Evolutionary conservation across 2,888 invertebrate genomes (phyloP).

Genomic region (Hypomecis atomaria): DNA sequence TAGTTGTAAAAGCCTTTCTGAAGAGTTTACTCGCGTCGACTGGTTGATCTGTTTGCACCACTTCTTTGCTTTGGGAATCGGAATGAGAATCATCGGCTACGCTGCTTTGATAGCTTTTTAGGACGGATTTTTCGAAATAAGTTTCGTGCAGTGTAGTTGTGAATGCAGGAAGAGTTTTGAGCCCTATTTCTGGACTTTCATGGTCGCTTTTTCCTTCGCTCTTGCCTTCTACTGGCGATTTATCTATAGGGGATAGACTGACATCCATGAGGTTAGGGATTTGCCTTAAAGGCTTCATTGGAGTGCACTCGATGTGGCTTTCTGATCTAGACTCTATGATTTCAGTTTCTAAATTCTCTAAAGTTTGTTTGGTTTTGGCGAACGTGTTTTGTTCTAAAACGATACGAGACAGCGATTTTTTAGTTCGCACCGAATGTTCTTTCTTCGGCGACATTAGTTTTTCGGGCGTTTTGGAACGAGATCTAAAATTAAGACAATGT

Average conservation of each 20-base stretch:
- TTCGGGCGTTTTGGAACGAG: conserved; percentile 69
- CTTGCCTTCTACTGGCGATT: conserved; percentile 61
- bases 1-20: conserved; percentile 59
- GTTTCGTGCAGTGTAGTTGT: conserved; percentile 61
- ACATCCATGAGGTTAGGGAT: conserved; percentile 67
- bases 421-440: conserved; percentile 60
- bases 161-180: conserved; percentile 62
- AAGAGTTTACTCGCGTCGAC: conserved; percentile 39
- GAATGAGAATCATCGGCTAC: conserved; percentile 55
- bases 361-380: conserved; percentile 65
- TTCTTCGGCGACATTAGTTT: conserved; percentile 69
- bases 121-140: conserved; percentile 63
- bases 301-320: conserved; percentile 67
- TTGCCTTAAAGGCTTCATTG: conserved; percentile 67
- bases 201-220: conserved; percentile 53
- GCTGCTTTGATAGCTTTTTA: conserved; percentile 71
- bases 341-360: conserved; percentile 57
- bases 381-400: conserved; percentile 77
- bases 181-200: conserved; percentile 42
- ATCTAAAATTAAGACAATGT: conserved; percentile 7
- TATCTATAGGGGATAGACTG: conserved; percentile 75
- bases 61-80: conserved; percentile 51
- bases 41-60: conserved; percentile 32
- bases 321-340: conserved; percentile 49
- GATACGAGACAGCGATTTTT: conserved; percentile 71